Evolutionary conservation across 2,888 invertebrate genomes (phyloP).

Genomic region (Crocallis elinguaria): DNA sequence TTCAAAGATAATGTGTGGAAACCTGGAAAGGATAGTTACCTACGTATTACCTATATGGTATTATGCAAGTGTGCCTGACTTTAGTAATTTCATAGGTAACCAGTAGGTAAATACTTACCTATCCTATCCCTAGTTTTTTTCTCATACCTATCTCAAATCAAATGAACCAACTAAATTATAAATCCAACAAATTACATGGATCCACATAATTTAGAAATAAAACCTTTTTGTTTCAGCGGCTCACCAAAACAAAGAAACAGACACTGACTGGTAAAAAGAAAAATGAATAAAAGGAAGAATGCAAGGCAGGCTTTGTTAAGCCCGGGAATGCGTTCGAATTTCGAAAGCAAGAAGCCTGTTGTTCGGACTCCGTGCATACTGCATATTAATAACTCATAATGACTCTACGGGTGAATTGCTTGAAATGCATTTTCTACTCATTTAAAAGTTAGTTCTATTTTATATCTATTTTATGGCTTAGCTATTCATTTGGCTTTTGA

Average conservation of each 20-base stretch:
- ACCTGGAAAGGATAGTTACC: no score
- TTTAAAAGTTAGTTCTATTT: no score
- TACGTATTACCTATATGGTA: no score
- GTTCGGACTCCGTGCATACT: slow-evolving; percentile 46
- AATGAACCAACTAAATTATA: background rate
- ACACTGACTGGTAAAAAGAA: slow-evolving; percentile 20
- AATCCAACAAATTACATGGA: background rate
- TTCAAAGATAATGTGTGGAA: no score
- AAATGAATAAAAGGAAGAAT: slow-evolving; percentile 27
- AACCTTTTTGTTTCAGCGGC: slow-evolving; percentile 9
- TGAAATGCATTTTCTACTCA: no score
- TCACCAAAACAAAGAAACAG: slow-evolving; percentile 26
- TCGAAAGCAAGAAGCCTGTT: slow-evolving; percentile 40
- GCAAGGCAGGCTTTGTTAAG: slow-evolving; percentile 48
- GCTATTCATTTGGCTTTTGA: no score
- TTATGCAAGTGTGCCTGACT: no score
- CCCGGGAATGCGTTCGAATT: slow-evolving; percentile 50
- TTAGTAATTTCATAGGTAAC: no score
- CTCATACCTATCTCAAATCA: no score
- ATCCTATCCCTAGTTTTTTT: no score
- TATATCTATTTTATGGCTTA: no score
- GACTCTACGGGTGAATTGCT: slow-evolving; percentile 48
- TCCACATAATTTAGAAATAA: slow-evolving; percentile 8
- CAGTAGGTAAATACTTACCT: no score
- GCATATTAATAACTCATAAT: slow-evolving; percentile 59